Percentiles rank a stretch among this genome's conserved stretches.
These are phyloP conservation scores for Synergus laeviventris DNA, from an alignment of 2,888 invertebrate genomes.

Conservation along the genomic window DNA sequence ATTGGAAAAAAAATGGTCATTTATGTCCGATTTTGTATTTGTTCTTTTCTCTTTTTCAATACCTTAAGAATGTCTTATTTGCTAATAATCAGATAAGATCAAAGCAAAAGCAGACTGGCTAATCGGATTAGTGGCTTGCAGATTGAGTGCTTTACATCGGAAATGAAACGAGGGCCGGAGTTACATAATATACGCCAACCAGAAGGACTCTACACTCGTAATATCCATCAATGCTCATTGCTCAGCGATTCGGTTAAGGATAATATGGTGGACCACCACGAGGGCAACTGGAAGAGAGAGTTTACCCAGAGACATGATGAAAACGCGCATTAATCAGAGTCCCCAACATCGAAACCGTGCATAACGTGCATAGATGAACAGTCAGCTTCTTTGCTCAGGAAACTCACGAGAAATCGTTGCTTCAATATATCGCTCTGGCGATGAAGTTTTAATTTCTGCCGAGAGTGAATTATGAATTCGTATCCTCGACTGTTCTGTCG, in stretches of 20 bases:
- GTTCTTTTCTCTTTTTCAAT: too few species aligned
- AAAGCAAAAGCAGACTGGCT: neutral
- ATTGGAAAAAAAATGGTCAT: neutral
- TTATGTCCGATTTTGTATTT: too few species aligned
- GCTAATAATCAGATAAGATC: neutral
- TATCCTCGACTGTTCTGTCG: constrained; percentile 1
- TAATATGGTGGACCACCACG: constrained; percentile 64
- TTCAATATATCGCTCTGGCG: constrained; percentile 35
- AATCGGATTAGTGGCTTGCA: neutral
- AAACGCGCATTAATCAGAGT: constrained; percentile 64
- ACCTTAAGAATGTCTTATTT: too few species aligned
- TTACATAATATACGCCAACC: constrained; percentile 50
- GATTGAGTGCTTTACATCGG: neutral
- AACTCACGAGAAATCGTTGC: constrained; percentile 34
- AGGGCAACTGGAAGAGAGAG: constrained; percentile 49
- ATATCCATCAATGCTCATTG: constrained; percentile 66
- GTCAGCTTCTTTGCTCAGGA: constrained; percentile 28
- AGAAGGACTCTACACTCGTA: constrained; percentile 56
- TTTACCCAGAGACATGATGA: constrained; percentile 48
- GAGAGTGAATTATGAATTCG: constrained; percentile 36
- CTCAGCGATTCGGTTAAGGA: constrained; percentile 59
- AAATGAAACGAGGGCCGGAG: constrained; percentile 18
- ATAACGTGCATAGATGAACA: constrained; percentile 35
- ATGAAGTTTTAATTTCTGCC: constrained; percentile 34
- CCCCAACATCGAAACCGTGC: constrained; percentile 58